phyloP scores from a whole-genome alignment of 1,140 invertebrate genomes.

The Ruditapes philippinarum region DNA sequence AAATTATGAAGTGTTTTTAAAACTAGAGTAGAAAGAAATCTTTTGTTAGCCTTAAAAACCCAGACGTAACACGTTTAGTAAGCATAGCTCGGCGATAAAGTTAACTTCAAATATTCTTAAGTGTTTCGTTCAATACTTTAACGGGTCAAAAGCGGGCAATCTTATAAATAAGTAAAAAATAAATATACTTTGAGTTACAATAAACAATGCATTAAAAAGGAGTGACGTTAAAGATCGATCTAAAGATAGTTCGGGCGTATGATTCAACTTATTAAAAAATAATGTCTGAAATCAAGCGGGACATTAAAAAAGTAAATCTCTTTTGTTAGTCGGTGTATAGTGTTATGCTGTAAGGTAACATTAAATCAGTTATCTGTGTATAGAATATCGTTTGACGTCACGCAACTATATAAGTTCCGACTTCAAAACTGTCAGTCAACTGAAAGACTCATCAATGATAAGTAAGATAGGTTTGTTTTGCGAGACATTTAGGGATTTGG shows the following conservation, averaged over 20 bases:
- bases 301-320: conserved; percentile 33
- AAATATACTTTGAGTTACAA: conserved; percentile 30
- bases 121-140: conserved; percentile 34
- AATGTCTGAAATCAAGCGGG: conserved; percentile 11
- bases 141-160: conserved; percentile 34
- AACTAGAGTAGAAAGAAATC: conserved; percentile 17
- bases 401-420: conserved; percentile 1
- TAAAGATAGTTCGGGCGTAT: conserved; percentile 19
- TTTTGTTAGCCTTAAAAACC: conserved; percentile 20
- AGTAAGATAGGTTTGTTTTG: conserved; percentile 4
- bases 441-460: conserved; percentile 14
- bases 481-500: conserved; percentile 11
- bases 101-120: conserved; percentile 40
- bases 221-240: conserved; percentile 35
- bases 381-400: conserved; percentile 61
- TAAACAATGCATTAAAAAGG: background rate
- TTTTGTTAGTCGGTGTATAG: conserved; percentile 18
- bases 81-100: conserved; percentile 24
- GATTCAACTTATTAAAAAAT: conserved; percentile 27
- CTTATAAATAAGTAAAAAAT: conserved; percentile 42
- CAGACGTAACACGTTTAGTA: conserved; percentile 4
- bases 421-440: conserved; percentile 17
- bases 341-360: conserved; percentile 39
- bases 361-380: conserved; percentile 42
- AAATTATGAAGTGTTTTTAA: conserved; percentile 22